A percentile compares a stretch with the other conserved stretches of the same genome.
Conservation (phyloP, 2,113 vertebrate species). For the Excalfactoria chinensis region DNA sequence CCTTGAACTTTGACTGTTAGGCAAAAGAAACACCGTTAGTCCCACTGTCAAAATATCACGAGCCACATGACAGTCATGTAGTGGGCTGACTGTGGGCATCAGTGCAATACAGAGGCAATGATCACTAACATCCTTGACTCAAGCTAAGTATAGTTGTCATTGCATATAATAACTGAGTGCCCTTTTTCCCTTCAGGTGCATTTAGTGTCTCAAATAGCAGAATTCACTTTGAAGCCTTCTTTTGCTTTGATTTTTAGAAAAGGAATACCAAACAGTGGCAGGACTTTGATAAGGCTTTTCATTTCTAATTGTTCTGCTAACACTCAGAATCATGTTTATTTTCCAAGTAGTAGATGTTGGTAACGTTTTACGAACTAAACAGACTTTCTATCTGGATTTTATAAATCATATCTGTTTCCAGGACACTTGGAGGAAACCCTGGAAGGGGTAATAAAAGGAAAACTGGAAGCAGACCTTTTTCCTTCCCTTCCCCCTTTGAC, state of each 20-base stretch:
- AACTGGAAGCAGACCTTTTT: not conserved
- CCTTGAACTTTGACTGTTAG: slow-evolving; percentile 85
- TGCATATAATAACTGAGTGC: not conserved
- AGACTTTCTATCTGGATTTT: not conserved
- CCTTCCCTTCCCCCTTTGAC: not conserved
- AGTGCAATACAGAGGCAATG: not conserved
- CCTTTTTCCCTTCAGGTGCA: not conserved
- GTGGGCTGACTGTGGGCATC: not conserved
- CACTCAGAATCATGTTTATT: not conserved
- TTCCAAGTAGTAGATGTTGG: not conserved
- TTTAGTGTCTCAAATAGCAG: not conserved
- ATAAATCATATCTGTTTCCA: not conserved
- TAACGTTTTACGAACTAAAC: not conserved
- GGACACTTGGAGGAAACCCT: not conserved
- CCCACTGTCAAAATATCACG: not conserved
- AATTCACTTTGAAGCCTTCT: not conserved
- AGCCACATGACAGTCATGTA: not conserved
- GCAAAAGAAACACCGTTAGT: slow-evolving; percentile 20
- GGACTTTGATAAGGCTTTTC: not conserved
- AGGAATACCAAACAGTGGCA: not conserved
- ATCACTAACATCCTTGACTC: not conserved
- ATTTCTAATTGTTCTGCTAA: not conserved
- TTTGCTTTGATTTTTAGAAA: not conserved
- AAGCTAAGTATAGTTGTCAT: not conserved
- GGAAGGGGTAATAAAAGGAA: not conserved